Percentiles rank a stretch among this genome's conserved stretches.
These are phyloP conservation scores for Alentia gelatinosa DNA, from an alignment of 2,888 invertebrate species.

Conservation along the genomic window DNA sequence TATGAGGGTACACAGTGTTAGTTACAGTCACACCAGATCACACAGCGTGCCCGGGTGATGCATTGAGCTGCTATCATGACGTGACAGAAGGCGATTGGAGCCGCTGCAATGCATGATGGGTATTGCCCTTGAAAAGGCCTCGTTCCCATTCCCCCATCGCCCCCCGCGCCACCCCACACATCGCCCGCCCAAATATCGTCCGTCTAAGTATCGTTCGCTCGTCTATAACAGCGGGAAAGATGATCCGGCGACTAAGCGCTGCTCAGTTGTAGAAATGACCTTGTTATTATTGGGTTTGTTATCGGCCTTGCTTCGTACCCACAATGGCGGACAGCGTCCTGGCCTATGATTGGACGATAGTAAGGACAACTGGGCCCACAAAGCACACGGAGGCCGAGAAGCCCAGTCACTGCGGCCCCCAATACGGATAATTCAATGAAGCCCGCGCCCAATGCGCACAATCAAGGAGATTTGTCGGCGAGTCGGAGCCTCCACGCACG, in stretches of 20 bases:
- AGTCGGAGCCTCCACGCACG: background rate
- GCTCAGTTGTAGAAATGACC: background rate
- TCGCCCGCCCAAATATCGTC: too few species aligned
- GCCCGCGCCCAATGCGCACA: background rate
- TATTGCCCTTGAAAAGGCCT: too few species aligned
- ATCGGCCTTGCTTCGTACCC: background rate
- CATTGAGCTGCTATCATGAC: too few species aligned
- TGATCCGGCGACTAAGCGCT: background rate
- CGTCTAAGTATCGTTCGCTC: too few species aligned
- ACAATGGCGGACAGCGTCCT: background rate
- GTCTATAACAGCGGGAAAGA: too few species aligned
- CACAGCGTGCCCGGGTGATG: too few species aligned
- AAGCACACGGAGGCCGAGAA: background rate
- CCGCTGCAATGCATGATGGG: too few species aligned
- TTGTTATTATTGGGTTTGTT: background rate
- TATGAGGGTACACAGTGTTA: too few species aligned
- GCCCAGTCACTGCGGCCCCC: background rate
- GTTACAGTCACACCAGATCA: too few species aligned
- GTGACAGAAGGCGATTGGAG: too few species aligned
- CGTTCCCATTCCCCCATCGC: too few species aligned
- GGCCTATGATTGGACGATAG: background rate
- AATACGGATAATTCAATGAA: slow-evolving; percentile 14
- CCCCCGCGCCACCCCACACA: too few species aligned
- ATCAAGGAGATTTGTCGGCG: slow-evolving; percentile 17
- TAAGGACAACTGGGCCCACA: background rate